These are phyloP conservation scores for Incurvaria masculella DNA, from an alignment of 2,888 invertebrate species.

Conservation along the genomic window DNA sequence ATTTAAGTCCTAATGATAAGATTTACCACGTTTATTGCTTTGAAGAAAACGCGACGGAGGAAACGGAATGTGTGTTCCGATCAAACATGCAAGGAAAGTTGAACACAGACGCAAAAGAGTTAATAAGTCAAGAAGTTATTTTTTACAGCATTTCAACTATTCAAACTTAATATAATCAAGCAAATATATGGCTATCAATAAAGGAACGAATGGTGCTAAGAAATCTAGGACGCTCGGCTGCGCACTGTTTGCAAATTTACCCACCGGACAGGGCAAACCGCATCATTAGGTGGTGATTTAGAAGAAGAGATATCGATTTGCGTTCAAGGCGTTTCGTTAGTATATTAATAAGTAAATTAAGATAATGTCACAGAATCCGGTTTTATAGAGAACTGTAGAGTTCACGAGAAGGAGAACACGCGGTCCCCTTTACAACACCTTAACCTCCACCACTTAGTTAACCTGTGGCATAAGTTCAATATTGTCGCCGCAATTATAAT, in stretches of 20 bases:
- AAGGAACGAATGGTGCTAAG: not conserved
- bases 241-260: not conserved
- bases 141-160: too few species aligned
- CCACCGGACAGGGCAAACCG: not conserved
- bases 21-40: not conserved
- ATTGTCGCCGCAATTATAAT: too few species aligned
- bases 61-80: not conserved
- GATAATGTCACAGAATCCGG: not conserved
- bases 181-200: too few species aligned
- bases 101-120: too few species aligned
- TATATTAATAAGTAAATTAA: not conserved
- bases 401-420: not conserved
- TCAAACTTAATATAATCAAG: too few species aligned
- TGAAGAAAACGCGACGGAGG: not conserved
- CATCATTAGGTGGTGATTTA: not conserved
- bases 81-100: not conserved
- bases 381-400: not conserved
- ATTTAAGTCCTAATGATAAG: not conserved
- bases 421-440: too few species aligned
- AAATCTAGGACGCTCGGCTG: not conserved
- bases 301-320: not conserved
- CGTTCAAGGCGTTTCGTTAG: not conserved
- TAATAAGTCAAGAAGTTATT: too few species aligned
- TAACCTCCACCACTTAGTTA: too few species aligned
- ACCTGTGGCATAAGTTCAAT: too few species aligned